phyloP scores from a whole-genome alignment of 2,797 vertebrate genomes.

The Poeciliopsis turneri region DNA sequence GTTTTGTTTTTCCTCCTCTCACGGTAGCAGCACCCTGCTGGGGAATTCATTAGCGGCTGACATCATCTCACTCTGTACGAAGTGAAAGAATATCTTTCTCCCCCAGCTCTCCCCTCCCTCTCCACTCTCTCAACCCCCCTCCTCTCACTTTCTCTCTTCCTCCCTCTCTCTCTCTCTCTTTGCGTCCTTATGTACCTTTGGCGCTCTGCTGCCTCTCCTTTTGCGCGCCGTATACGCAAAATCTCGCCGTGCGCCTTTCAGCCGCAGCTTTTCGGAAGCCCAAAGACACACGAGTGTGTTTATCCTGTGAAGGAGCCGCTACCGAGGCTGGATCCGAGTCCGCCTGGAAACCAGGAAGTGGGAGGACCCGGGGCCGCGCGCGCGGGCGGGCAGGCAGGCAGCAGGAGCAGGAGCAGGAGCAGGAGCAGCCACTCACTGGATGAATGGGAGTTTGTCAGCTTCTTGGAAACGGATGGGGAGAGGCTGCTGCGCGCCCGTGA shows the following conservation, averaged over 20 bases:
- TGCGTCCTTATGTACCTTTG: constrained; percentile 49
- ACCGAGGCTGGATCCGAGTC: constrained; percentile 65
- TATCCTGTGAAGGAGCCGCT: constrained; percentile 54
- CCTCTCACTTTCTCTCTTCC: no score
- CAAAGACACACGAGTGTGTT: constrained; percentile 47
- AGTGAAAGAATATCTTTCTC: constrained; percentile 79
- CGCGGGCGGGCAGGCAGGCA: constrained; percentile 26
- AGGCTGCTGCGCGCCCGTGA: constrained; percentile 58
- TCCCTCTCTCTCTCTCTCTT: constrained; percentile 23
- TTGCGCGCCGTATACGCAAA: constrained; percentile 74
- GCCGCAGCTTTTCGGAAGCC: constrained; percentile 52
- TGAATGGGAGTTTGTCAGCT: constrained; percentile 82
- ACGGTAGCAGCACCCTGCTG: constrained; percentile 80
- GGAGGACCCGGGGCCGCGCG: constrained; percentile 72
- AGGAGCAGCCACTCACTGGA: constrained; percentile 63
- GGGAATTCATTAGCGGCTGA: constrained; percentile 85
- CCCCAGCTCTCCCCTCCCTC: constrained; percentile 56
- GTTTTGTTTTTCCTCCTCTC: constrained; percentile 79
- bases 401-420: constrained; percentile 34
- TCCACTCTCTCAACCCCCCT: constrained; percentile 11
- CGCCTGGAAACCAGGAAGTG: constrained; percentile 81
- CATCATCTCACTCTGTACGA: constrained; percentile 79
- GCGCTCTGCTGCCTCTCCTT: constrained; percentile 53
- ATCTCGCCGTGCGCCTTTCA: constrained; percentile 45
- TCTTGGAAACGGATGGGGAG: constrained; percentile 68